Evolutionary conservation across 2,113 vertebrate species (phyloP), one percentile per base, ranked within the genome.

Genomic region (Laterallus jamaicensis): DNA sequence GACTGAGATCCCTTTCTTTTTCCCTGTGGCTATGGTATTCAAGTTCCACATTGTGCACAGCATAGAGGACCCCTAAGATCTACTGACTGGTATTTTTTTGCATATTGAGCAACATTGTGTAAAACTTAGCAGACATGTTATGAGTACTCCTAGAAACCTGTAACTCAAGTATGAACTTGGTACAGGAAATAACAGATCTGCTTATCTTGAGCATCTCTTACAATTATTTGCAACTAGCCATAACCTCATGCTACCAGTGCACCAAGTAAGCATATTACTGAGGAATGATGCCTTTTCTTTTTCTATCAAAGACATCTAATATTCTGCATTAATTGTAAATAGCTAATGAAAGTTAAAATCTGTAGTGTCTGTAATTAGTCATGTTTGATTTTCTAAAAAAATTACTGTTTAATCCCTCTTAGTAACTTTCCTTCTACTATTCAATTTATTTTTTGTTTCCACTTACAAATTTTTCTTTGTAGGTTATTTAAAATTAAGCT

Each of bases 41-140:
- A 11, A 16, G 2, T 37, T 86, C 39, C 1, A 0, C 29, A 4
- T 40, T 37, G 12, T 28, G 31, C 6, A 9, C 35, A 25, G 39
- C 18, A 11, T 2, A 75, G 8, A 64, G 3, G 56, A 54, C 29
- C 25, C n/a, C 60, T 29, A 40, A 54, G 15, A 55, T 75, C 17
- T 68, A 15, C 18, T 49, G 49, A 49, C 21, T 49, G 49, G 21
- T 22, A 49, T 49, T 49, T 49, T 49, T 91, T 82, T 52, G 32
- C 7, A 4, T 32, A 12, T 5, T 40, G n/a, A 35, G 31, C 20
- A 55, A 25, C 10, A 22, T 4, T 15, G 9, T 73, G n/a, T 63
- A 50, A 73, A 71, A 37, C 4, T 77, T 60, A 35, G 2, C 11
- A 85, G 66, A 19, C 13, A 63, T 85, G 15, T 22, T 62, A 2